Percentiles rank a stretch among this genome's conserved stretches.
Conservation (phyloP, 1,140 invertebrate genomes). For the Eumeta japonica region DNA sequence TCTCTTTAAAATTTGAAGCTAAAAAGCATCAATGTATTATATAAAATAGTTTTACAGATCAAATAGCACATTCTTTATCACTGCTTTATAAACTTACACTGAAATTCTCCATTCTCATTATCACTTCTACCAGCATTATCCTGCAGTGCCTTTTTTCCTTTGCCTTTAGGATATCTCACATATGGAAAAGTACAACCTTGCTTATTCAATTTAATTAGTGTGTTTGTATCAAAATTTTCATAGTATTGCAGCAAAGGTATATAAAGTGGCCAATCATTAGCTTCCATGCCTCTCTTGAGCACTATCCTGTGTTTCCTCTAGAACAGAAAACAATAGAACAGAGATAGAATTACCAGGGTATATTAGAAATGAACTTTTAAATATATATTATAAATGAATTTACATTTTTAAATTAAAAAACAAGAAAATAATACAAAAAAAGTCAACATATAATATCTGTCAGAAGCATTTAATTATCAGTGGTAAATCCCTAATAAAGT, state of each 20-base stretch:
- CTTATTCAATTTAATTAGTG: slow-evolving; percentile 23
- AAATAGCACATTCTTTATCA: no score
- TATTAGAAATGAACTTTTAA: no score
- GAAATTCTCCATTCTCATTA: slow-evolving; percentile 27
- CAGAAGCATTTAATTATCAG: no score
- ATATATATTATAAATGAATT: no score
- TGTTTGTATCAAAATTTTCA: slow-evolving; percentile 25
- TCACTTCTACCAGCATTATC: slow-evolving; percentile 13
- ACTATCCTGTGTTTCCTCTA: slow-evolving; percentile 41
- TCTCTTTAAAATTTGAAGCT: no score
- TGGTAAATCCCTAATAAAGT: no score
- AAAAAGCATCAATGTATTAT: no score
- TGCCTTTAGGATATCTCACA: no score
- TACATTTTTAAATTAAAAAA: slow-evolving; percentile 6
- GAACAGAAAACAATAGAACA: slow-evolving; percentile 4
- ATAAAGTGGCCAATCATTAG: slow-evolving; percentile 33
- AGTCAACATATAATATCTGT: neutral
- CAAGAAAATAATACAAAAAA: neutral
- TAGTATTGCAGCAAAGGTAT: slow-evolving; percentile 30
- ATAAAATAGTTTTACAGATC: no score
- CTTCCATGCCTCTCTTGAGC: slow-evolving; percentile 21
- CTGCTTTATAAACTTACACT: slow-evolving; percentile 31
- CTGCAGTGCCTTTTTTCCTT: neutral
- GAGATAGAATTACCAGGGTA: neutral
- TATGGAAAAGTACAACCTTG: slow-evolving; percentile 5